A percentile compares a stretch with the other conserved stretches of the same genome.
Conservation (phyloP, 2,888 invertebrate genomes). For the Hedychridium roseum region DNA sequence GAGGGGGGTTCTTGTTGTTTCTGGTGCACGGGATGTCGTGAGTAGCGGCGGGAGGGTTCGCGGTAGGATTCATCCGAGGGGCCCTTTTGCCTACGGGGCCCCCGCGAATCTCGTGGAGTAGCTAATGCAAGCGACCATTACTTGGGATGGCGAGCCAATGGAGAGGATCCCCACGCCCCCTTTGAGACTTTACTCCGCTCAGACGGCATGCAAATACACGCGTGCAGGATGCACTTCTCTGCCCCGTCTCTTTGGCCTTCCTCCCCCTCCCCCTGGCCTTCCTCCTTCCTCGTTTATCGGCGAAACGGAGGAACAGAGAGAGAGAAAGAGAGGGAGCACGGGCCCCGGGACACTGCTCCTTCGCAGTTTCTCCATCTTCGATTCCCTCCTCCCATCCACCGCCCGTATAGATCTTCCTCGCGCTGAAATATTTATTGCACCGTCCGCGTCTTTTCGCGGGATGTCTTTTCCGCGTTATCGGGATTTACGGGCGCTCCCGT, state of each 20-base stretch:
- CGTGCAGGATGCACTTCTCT: conserved; percentile 30
- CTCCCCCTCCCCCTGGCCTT: conserved; percentile 12
- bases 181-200: conserved; percentile 51
- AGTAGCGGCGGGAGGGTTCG: conserved; percentile 16
- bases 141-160: conserved; percentile 62
- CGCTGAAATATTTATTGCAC: no score
- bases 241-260: conserved; percentile 14
- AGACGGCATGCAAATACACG: conserved; percentile 60
- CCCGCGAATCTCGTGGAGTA: conserved; percentile 43
- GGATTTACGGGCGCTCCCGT: no score
- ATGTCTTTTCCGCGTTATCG: no score
- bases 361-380: conserved; percentile 3
- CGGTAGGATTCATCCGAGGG: conserved; percentile 36
- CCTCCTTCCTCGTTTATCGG: conserved; percentile 3
- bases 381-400: neutral
- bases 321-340: conserved; percentile 5
- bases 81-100: conserved; percentile 43
- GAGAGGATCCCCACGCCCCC: conserved; percentile 64
- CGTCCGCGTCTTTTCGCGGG: no score
- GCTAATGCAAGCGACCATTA: conserved; percentile 63
- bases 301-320: conserved; percentile 1
- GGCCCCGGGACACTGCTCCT: neutral
- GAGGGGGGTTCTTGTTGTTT: no score
- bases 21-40: conserved; percentile 5
- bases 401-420: neutral